Base-by-base conservation (phyloP, 2,888 invertebrate genomes). In the Tridacna crocea region DNA sequence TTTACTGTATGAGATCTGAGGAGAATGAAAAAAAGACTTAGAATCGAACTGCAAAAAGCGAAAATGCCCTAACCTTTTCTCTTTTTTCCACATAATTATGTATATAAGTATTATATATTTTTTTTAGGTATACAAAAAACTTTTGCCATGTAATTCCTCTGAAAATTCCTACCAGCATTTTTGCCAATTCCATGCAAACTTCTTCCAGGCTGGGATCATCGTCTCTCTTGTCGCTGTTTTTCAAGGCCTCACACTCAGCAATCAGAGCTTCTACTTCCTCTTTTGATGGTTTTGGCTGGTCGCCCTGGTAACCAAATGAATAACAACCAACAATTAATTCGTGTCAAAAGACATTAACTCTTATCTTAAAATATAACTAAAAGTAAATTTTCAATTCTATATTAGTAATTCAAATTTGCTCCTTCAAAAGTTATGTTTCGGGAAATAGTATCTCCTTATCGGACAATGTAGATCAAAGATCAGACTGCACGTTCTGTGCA, bases 181-280 rank as follows among this genome's bases (percentile, higher is more conserved):
- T 51, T 15, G 70, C 70, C 15, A 70, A n/a, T 70, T 70, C 47
- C 24, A 24, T 51, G 26, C 70, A 70, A 17, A 47, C 70, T 26
- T 47, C 47, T 47, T 70, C 70, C n/a, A 70, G 26, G 19, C 51
- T 51, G 22, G 46, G 46, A 0, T 47, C 15, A 51, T 70, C 70
- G 48, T 70, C 51, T 70, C 70, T 48, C 70, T 70, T 70, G 10
- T 70, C 70, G 19, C 22, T 26, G 24, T 63, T 63, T 63, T 63
- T 63, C 63, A 63, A 63, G 24, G 24, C 63, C 11, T 63, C 63
- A 63, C 63, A 63, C 15, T 26, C 63, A 27, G 24, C 63, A 12
- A 63, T 15, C 26, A 63, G 63, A 10, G 24, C 26, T 26, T 63
- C 63, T 17, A 63, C 24, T 26, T 63, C 63, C 8, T 63, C 63